Evolutionary conservation across 2,888 invertebrate genomes (phyloP), one percentile per base, ranked within the genome.

Genomic region (Acleris holmiana): DNA sequence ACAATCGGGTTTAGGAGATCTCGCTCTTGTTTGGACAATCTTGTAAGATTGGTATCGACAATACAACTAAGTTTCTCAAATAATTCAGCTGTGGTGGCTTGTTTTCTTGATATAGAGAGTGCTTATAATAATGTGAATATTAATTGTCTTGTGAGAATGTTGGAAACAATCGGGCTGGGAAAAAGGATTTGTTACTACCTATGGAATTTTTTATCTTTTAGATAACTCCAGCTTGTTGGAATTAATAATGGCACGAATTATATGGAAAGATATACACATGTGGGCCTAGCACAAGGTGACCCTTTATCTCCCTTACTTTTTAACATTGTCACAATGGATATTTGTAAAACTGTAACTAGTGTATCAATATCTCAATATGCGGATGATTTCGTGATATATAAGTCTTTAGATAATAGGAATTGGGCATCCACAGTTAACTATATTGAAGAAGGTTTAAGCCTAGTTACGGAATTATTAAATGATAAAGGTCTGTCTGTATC

Each of bases 271-370:
- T 67, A 41, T 47, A 57, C 72, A 1, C 41, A 58, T n/a, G 50
- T 18, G 19, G 68, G 72, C 2, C 49, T 69, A 19, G 67, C 70
- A 8, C 70, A 68, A 55, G 66, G 66, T 15, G 69, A 69, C 15
- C 70, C 70, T 1, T 13, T 69, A 6, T 70, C 70, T 4, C 70
- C 69, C 6, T n/a, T 25, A n/a, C 35, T 70, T 2, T n/a, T n/a
- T n/a, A n/a, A n/a, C n/a, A n/a, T n/a, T n/a, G n/a, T n/a, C n/a
- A n/a, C n/a, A n/a, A n/a, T n/a, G 25, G 18, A 46, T 21, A 64
- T 69, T 40, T 66, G 64, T 40, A 44, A 53, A 10, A 41, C 4
- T 2, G 55, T 62, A 10, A 10, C 44, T 8, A 44, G 51, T 41
- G 65, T 67, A 0, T 51, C 17, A 4, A 50, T 67, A 15, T 60